phyloP scores from a whole-genome alignment of 2,797 vertebrate species.

The Menidia menidia region DNA sequence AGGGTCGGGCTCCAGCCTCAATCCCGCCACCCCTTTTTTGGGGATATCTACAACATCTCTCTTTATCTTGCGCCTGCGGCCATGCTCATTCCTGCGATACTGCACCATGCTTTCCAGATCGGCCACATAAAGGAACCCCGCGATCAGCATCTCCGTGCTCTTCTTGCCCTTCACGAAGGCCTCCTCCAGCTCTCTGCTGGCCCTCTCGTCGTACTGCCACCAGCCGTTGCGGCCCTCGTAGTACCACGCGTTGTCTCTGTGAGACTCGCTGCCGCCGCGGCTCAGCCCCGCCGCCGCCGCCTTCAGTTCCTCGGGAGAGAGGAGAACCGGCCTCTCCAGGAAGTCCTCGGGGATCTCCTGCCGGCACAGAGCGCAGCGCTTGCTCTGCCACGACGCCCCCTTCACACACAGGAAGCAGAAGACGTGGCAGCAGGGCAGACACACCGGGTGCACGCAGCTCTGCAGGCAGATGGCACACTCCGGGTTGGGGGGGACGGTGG shows the following conservation, averaged over 20 bases:
- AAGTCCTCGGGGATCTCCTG: constrained; percentile 98
- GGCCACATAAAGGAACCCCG: constrained; percentile 95
- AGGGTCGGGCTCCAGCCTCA: constrained; percentile 85
- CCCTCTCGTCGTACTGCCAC: constrained; percentile 99
- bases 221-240: constrained; percentile 98
- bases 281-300: constrained; percentile 88
- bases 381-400: constrained; percentile 98
- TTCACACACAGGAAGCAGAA: constrained; percentile 98
- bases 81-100: constrained; percentile 94
- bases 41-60: constrained; percentile 93
- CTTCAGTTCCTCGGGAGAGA: constrained; percentile 94
- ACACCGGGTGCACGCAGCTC: constrained; percentile 93
- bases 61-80: constrained; percentile 95
- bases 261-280: constrained; percentile 73
- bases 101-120: constrained; percentile 99
- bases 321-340: constrained; percentile 91
- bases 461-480: constrained; percentile 98
- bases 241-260: constrained; percentile 90
- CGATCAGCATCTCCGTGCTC: constrained; percentile 96
- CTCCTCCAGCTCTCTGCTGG: constrained; percentile 94
- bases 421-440: constrained; percentile 94
- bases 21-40: constrained; percentile 96
- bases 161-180: constrained; percentile 93
- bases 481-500: constrained; percentile 81
- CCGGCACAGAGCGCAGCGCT: constrained; percentile 94